phyloP scores from a whole-genome alignment of 2,113 vertebrate genomes.

The Vulpes vulpes region DNA sequence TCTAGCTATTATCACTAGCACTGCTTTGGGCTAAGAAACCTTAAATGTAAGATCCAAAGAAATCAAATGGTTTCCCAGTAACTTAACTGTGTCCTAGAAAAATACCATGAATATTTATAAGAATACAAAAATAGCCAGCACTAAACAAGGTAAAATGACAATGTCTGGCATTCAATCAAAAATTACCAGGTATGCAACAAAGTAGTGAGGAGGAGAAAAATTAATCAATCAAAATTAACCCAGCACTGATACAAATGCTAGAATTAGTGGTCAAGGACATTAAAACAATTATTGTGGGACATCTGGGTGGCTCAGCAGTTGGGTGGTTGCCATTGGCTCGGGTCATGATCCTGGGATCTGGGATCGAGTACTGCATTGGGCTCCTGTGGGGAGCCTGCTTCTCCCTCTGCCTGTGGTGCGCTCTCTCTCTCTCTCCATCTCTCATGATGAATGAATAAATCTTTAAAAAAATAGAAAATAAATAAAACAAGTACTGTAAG shows the following conservation, averaged over 20 bases:
- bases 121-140: background rate
- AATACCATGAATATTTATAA: background rate
- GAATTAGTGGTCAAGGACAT: background rate
- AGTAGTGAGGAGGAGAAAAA: background rate
- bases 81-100: background rate
- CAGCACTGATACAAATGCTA: background rate
- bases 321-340: too few species aligned
- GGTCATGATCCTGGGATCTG: too few species aligned
- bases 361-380: too few species aligned
- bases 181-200: background rate
- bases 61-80: background rate
- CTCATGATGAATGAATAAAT: too few species aligned
- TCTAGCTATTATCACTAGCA: background rate
- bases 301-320: too few species aligned
- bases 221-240: background rate
- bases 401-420: too few species aligned
- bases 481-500: background rate
- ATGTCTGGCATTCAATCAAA: background rate
- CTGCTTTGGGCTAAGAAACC: background rate
- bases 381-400: too few species aligned
- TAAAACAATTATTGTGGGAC: background rate
- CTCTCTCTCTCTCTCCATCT: too few species aligned
- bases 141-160: conserved; percentile 12
- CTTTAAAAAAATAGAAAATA: too few species aligned
- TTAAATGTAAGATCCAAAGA: background rate